Evolutionary conservation across 2,113 vertebrate genomes (phyloP).

Genomic region (Myxocyprinus asiaticus): DNA sequence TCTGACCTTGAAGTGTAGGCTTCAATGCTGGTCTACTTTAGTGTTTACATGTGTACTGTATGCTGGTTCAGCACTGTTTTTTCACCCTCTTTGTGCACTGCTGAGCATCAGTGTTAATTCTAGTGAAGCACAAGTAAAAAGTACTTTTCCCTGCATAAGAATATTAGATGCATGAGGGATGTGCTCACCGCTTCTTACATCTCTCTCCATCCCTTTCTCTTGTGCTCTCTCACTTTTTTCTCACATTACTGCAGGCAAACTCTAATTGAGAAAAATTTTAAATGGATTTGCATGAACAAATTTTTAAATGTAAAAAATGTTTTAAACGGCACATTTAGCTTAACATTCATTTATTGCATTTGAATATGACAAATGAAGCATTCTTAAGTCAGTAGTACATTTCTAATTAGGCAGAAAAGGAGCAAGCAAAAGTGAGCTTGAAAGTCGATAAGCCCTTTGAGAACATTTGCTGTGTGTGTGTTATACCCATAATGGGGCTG

Average conservation of each 20-base stretch:
- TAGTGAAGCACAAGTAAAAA: neutral
- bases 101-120: slow-evolving; percentile 13
- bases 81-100: slow-evolving; percentile 2
- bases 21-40: neutral
- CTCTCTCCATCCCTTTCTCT: neutral
- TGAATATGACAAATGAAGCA: neutral
- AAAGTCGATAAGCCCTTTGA: slow-evolving; percentile 23
- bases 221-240: neutral
- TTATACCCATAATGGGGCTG: neutral
- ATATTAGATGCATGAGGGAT: slow-evolving; percentile 1
- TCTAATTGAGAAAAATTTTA: neutral
- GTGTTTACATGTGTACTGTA: neutral
- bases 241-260: neutral
- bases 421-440: neutral
- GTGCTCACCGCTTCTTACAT: neutral
- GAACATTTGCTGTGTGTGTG: slow-evolving; percentile 44
- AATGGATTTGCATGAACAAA: neutral
- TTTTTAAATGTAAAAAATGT: neutral
- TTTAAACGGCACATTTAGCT: neutral
- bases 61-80: neutral
- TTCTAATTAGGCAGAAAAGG: neutral
- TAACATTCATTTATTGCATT: neutral
- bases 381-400: neutral
- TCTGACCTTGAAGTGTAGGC: neutral
- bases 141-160: slow-evolving; percentile 14